Conservation (phyloP, 1,140 invertebrate genomes). For the Drosophila azteca region DNA sequence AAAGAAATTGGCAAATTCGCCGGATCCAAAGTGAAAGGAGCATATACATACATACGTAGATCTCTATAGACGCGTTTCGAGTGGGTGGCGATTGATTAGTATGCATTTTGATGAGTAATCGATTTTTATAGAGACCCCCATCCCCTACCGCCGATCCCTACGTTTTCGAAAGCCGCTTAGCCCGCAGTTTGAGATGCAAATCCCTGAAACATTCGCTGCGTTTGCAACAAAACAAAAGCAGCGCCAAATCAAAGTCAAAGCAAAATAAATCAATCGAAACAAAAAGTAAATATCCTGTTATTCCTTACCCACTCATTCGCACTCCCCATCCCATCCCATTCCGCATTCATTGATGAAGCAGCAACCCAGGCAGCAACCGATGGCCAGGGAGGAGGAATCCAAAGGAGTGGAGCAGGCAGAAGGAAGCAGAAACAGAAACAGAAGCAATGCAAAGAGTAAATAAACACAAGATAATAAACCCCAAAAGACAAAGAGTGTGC, state of each 20-base stretch:
- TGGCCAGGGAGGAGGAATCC: slow-evolving; percentile 45
- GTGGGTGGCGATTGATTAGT: slow-evolving; percentile 57
- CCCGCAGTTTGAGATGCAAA: slow-evolving; percentile 25
- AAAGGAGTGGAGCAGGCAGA: slow-evolving; percentile 22
- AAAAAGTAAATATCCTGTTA: slow-evolving; percentile 76
- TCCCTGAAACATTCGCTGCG: slow-evolving; percentile 58
- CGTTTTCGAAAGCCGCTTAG: too few relatives aligned
- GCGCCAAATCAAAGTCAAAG: slow-evolving; percentile 28
- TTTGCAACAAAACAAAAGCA: slow-evolving; percentile 50
- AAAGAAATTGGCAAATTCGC: slow-evolving; percentile 39
- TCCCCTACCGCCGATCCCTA: too few relatives aligned
- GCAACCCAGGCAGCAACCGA: background rate
- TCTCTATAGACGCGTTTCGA: slow-evolving; percentile 5
- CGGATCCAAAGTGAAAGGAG: slow-evolving; percentile 49
- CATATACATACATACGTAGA: too few relatives aligned
- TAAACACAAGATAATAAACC: slow-evolving; percentile 60
- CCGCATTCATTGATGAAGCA: too few relatives aligned
- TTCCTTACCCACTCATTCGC: slow-evolving; percentile 12
- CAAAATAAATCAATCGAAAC: slow-evolving; percentile 71
- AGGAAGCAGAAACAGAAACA: slow-evolving; percentile 2
- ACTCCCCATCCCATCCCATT: background rate
- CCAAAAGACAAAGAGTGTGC: slow-evolving; percentile 34
- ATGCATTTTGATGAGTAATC: slow-evolving; percentile 67
- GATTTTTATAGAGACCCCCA: slow-evolving; percentile 20
- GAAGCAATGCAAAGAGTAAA: slow-evolving; percentile 61